These are phyloP conservation scores for Eupithecia dodoneata DNA, from an alignment of 2,888 invertebrate genomes.

Conservation along the genomic window DNA sequence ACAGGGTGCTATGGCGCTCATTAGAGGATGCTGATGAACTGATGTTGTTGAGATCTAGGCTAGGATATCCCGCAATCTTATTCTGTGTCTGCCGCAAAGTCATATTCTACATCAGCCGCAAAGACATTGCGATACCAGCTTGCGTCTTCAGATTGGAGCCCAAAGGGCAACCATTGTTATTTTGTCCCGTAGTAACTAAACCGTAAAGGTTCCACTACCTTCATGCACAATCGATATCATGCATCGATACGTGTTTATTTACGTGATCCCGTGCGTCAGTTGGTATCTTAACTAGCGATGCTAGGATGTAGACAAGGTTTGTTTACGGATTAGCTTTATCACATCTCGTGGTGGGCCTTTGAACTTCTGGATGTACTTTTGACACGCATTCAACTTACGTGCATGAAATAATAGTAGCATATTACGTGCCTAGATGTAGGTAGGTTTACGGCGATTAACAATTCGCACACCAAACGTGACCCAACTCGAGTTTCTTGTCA, in stretches of 20 bases:
- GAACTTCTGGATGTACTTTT: conserved; percentile 25
- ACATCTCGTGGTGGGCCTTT: conserved; percentile 35
- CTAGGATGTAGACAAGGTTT: conserved; percentile 43
- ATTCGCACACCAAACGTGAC: too few species aligned
- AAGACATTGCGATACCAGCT: background rate
- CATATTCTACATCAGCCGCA: too few species aligned
- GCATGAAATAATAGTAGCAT: background rate
- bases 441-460: background rate
- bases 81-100: background rate
- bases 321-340: conserved; percentile 39
- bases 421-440: background rate
- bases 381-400: background rate
- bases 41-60: background rate
- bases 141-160: background rate
- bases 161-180: background rate
- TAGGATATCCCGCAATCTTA: background rate
- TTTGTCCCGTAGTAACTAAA: background rate
- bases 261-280: conserved; percentile 70
- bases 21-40: background rate
- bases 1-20: too few species aligned
- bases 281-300: conserved; percentile 34
- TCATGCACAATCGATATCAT: conserved; percentile 57
- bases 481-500: too few species aligned
- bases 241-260: conserved; percentile 61
- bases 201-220: background rate